phyloP scores from a whole-genome alignment of 2,113 vertebrate genomes.

The Notothenia coriiceps region DNA sequence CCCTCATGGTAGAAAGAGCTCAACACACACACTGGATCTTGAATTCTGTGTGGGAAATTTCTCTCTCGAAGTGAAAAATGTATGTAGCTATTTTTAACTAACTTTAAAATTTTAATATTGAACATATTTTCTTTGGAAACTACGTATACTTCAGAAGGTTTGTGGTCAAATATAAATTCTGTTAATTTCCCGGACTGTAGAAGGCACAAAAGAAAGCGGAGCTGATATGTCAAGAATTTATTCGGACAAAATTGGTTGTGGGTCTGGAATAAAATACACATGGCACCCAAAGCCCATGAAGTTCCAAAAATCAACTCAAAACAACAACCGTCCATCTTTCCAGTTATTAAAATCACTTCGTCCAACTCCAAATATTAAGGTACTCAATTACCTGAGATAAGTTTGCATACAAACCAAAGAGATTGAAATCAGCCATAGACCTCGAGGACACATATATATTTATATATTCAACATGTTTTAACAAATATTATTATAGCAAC shows the following conservation, averaged over 20 bases:
- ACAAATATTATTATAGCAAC: constrained; percentile 50
- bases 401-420: constrained; percentile 75
- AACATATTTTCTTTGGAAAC: constrained; percentile 37
- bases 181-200: neutral
- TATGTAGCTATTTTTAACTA: too few relatives aligned
- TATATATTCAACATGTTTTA: neutral
- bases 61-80: neutral
- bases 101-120: neutral
- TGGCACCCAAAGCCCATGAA: constrained; percentile 20
- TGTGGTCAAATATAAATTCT: neutral
- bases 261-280: constrained; percentile 60
- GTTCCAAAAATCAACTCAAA: neutral
- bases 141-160: neutral
- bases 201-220: neutral
- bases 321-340: constrained; percentile 24
- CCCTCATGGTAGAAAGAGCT: neutral
- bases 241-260: constrained; percentile 46
- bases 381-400: constrained; percentile 79
- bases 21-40: neutral
- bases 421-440: constrained; percentile 47
- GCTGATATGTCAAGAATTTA: constrained; percentile 54
- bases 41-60: neutral
- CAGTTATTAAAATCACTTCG: constrained; percentile 46
- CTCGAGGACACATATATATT: constrained; percentile 21
- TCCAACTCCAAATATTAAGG: constrained; percentile 41